A percentile compares a stretch with the other conserved stretches of the same genome.
Evolutionary conservation across 2,888 invertebrate species (phyloP).

Genomic region (Nomada hirtipes): DNA sequence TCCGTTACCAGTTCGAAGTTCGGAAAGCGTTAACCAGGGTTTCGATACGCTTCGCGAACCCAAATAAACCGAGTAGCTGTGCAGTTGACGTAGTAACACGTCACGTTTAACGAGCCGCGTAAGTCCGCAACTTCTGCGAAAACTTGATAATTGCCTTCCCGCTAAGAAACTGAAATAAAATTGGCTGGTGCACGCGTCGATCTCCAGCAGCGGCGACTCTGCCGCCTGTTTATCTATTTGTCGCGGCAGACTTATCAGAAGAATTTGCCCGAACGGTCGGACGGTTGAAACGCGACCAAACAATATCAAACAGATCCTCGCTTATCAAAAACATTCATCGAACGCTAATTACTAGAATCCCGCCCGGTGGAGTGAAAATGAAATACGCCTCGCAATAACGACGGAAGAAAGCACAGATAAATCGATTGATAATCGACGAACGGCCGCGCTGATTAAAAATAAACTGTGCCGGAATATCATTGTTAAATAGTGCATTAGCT

Average conservation of each 20-base stretch:
- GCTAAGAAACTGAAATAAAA: slow-evolving; percentile 26
- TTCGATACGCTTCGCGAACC: slow-evolving; percentile 46
- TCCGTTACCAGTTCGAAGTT: slow-evolving; percentile 17
- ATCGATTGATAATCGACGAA: slow-evolving; percentile 6
- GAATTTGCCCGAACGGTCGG: too few relatives aligned
- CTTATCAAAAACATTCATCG: slow-evolving; percentile 13
- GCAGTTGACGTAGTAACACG: slow-evolving; percentile 40
- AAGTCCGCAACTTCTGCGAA: slow-evolving; percentile 31
- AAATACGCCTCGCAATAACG: background rate
- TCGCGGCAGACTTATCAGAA: too few relatives aligned
- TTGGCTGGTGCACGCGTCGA: background rate
- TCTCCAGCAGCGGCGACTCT: background rate
- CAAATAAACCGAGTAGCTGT: slow-evolving; percentile 34
- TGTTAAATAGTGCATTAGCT: background rate
- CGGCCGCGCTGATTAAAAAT: slow-evolving; percentile 18
- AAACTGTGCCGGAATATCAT: background rate
- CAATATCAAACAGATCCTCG: background rate
- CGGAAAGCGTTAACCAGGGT: slow-evolving; percentile 25
- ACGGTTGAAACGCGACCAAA: background rate
- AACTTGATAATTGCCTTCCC: slow-evolving; percentile 27
- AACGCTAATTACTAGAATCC: slow-evolving; percentile 20
- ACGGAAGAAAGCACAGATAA: slow-evolving; percentile 8
- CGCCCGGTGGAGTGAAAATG: slow-evolving; percentile 1
- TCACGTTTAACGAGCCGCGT: slow-evolving; percentile 53
- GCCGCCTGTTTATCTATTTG: background rate